A percentile compares a stretch with the other conserved stretches of the same genome.
Evolutionary conservation across 2,113 vertebrate genomes (phyloP).

Genomic region (Oncorhynchus nerka): DNA sequence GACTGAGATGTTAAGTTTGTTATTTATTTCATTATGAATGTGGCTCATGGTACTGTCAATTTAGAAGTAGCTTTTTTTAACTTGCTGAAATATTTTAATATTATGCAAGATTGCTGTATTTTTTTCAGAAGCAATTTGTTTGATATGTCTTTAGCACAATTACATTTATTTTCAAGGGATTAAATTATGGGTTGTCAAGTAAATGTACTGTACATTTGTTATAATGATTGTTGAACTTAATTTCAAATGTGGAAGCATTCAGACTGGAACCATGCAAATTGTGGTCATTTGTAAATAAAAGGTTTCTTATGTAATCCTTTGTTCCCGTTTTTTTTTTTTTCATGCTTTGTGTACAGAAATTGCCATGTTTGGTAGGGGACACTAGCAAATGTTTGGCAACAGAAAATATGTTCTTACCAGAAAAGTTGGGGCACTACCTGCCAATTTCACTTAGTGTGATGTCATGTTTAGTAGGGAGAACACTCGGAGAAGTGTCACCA

Average conservation of each 20-base stretch:
- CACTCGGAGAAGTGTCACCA: no score
- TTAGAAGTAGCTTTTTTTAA: constrained; percentile 60
- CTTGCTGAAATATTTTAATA: constrained; percentile 66
- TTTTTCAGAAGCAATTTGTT: constrained; percentile 71
- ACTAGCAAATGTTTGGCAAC: no score
- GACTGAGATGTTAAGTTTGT: constrained; percentile 78
- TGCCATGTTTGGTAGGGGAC: no score
- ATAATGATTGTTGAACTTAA: constrained; percentile 52
- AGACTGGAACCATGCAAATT: constrained; percentile 74
- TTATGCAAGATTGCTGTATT: constrained; percentile 75
- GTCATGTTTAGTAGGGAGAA: no score
- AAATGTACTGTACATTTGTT: constrained; percentile 79
- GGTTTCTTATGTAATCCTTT: constrained; percentile 61
- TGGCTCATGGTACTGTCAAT: constrained; percentile 75
- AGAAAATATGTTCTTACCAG: no score
- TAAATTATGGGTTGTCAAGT: constrained; percentile 77
- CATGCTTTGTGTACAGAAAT: background rate
- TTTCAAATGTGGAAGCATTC: constrained; percentile 76
- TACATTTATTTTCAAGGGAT: constrained; percentile 71
- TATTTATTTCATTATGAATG: constrained; percentile 78
- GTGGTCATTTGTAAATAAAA: constrained; percentile 81
- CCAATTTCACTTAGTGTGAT: no score
- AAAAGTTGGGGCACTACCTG: no score
- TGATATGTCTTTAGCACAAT: constrained; percentile 78
- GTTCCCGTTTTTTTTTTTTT: background rate